These are phyloP conservation scores for Eustalomyia histrio DNA, from an alignment of 2,888 invertebrate genomes.

Conservation along the genomic window DNA sequence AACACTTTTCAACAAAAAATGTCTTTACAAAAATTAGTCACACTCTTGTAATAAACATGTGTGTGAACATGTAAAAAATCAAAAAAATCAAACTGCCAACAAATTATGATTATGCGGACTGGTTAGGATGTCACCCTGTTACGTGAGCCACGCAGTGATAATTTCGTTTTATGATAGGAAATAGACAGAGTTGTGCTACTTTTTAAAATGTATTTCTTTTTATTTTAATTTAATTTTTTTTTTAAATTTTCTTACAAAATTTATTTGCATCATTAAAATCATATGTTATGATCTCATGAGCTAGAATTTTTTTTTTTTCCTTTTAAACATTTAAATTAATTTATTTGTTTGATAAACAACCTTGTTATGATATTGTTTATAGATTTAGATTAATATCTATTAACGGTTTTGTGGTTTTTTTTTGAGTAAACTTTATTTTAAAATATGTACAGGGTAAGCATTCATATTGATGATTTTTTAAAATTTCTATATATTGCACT, in stretches of 20 bases:
- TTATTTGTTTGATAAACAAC: constrained; percentile 38
- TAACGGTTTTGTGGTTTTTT: not conserved
- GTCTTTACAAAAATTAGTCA: constrained; percentile 35
- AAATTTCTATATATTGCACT: no score
- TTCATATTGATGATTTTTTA: no score
- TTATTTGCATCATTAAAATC: constrained; percentile 13
- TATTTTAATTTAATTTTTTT: no score
- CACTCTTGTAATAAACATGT: constrained; percentile 28
- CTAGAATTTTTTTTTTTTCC: not conserved
- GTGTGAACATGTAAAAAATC: not conserved
- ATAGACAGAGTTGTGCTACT: not conserved
- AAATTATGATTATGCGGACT: constrained; percentile 15
- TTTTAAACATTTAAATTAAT: constrained; percentile 37
- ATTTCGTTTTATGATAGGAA: constrained; percentile 5
- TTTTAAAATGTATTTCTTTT: not conserved
- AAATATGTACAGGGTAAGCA: not conserved
- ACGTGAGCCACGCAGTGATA: not conserved
- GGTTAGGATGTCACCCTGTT: not conserved
- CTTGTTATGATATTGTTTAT: constrained; percentile 37
- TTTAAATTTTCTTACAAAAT: not conserved
- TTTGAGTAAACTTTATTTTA: not conserved
- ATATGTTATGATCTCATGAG: constrained; percentile 46
- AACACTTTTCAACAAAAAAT: not conserved
- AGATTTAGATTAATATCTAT: constrained; percentile 32
- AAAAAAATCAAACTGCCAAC: constrained; percentile 25